phyloP scores from a whole-genome alignment of 2,113 vertebrate species.

The Puma concolor region DNA sequence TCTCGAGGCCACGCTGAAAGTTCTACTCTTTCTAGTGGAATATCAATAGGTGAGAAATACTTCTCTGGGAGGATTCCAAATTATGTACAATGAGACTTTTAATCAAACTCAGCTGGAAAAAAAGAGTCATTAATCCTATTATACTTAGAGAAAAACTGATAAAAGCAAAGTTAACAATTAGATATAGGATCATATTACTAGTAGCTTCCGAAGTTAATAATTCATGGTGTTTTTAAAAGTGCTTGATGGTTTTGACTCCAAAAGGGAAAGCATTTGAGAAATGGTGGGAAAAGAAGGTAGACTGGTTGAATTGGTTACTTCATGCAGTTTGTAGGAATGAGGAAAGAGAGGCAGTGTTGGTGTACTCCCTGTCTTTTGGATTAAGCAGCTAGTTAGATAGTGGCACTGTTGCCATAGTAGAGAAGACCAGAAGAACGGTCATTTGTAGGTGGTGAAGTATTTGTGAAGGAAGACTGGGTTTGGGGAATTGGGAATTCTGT shows the following conservation, averaged over 20 bases:
- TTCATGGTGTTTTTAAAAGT: slow-evolving; percentile 9
- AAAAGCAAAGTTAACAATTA: neutral
- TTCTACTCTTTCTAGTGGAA: slow-evolving; percentile 97
- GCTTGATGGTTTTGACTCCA: neutral
- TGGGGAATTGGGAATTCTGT: neutral
- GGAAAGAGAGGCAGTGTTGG: neutral
- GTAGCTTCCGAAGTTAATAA: slow-evolving; percentile 7
- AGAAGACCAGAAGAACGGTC: neutral
- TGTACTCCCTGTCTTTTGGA: neutral
- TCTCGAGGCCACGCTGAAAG: slow-evolving; percentile 95
- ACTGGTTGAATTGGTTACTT: neutral
- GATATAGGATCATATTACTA: neutral
- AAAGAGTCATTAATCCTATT: neutral
- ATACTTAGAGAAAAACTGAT: neutral
- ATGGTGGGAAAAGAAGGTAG: neutral
- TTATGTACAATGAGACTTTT: neutral
- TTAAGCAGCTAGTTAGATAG: neutral
- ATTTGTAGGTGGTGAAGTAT: neutral
- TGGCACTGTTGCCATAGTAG: neutral
- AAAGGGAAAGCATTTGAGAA: neutral
- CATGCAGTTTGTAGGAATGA: neutral
- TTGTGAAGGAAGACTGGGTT: neutral
- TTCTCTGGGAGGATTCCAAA: neutral
- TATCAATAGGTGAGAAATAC: slow-evolving; percentile 93
- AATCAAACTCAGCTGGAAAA: neutral